Percentiles rank a stretch among this genome's conserved stretches.
These are phyloP conservation scores for Catharus fuscescens DNA, from an alignment of 2,113 vertebrate genomes.

Conservation along the genomic window DNA sequence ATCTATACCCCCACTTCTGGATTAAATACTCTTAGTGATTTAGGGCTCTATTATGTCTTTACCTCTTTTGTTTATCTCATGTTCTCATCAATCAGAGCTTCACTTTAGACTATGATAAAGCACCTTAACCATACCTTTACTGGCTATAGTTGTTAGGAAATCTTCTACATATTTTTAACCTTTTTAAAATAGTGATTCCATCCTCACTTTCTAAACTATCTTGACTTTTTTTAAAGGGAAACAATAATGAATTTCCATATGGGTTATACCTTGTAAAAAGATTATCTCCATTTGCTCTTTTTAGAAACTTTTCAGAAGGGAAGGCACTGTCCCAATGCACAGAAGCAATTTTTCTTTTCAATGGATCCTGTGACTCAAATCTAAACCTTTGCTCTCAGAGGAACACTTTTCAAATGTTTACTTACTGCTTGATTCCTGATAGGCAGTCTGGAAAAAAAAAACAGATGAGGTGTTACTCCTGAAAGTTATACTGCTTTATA, in stretches of 20 bases:
- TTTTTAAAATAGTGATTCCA: not conserved
- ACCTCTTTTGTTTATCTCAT: conserved; percentile 27
- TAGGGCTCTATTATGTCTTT: conserved; percentile 6
- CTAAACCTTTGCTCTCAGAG: conserved; percentile 70
- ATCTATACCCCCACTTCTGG: not conserved
- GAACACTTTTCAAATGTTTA: conserved; percentile 74
- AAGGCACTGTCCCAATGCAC: conserved; percentile 72
- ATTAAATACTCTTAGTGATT: conserved; percentile 8
- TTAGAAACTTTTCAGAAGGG: conserved; percentile 68
- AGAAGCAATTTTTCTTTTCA: conserved; percentile 76
- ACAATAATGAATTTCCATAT: conserved; percentile 69
- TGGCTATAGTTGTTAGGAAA: not conserved
- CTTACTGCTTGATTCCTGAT: conserved; percentile 74
- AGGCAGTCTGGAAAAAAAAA: conserved; percentile 59
- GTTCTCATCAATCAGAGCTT: not conserved
- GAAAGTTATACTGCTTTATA: conserved; percentile 67
- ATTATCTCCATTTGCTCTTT: conserved; percentile 71
- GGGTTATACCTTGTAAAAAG: conserved; percentile 73
- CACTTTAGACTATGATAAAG: not conserved
- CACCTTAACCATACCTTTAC: not conserved
- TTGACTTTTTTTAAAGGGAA: not conserved
- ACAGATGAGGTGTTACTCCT: conserved; percentile 62
- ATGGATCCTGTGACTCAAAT: conserved; percentile 71
- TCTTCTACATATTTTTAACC: not conserved
- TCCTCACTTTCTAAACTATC: conserved; percentile 33